Base-by-base conservation (phyloP, 2,797 vertebrate species). In the Coendou prehensilis region DNA sequence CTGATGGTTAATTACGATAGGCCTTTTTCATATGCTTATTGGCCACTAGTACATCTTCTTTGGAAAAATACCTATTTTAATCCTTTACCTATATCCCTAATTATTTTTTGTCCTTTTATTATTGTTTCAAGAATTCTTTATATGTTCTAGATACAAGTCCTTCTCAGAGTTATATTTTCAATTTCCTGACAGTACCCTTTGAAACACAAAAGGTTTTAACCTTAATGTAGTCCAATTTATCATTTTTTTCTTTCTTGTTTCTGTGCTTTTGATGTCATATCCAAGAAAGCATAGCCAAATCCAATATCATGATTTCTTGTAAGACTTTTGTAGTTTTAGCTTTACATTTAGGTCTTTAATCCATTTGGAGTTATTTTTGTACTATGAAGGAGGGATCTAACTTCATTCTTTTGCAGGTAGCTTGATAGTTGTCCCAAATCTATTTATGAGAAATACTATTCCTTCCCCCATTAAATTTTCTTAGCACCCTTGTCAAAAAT, bases 61-160 rank as follows among this genome's bases (percentile, higher is more conserved):
- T 91, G 47, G 45, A 92, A 85, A 93, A 82, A 86, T 78, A 18
- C 11, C 8, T 79, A 52, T 91, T 83, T 78, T 52, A 89, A 69
- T 73, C 5, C 4, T 80, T 87, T 45, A 45, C 33, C 54, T 5
- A 18, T 92, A 96, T 96, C 71, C 71, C 22, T 45, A 26, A 11
- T 45, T 41, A 6, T 18, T 57, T 89, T 86, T 67, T 50, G 28
- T 89, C 79, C 73, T 76, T 86, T 80, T 87, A 80, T 87, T 81
- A 52, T 54, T 95, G 63, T 69, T 88, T 5, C 45, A 89, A 78
- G 52, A 76, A 86, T 56, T 67, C 23, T 61, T 93, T 67, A 11
- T 28, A 28, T 75, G 22, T 30, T 87, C 30, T 56, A 20, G 41
- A 92, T 33, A 37, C 10, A 86, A 92, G 17, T 84, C 26, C 23